Percentiles rank a stretch among this genome's conserved stretches.
phyloP scores from a whole-genome alignment of 2,888 invertebrate genomes.

The Trachelus troglodyta region DNA sequence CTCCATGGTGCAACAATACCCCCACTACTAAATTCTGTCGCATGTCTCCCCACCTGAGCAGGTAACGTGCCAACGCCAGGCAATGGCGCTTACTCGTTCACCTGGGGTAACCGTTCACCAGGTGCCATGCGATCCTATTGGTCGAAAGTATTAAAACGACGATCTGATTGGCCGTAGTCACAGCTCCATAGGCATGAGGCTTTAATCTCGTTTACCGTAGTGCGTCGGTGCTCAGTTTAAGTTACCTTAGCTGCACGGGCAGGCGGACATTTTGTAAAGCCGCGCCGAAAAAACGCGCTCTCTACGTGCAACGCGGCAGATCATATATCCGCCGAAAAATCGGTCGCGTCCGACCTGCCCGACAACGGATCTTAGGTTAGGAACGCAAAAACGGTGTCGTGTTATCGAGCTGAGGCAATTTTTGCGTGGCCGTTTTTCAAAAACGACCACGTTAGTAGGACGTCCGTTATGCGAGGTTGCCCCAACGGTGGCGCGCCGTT shows the following conservation, averaged over 20 bases:
- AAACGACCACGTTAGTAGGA: neutral
- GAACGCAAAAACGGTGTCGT: neutral
- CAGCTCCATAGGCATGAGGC: constrained; percentile 33
- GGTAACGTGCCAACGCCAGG: constrained; percentile 46
- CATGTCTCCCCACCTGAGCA: constrained; percentile 23
- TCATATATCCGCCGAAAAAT: neutral
- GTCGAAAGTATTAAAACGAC: constrained; percentile 11
- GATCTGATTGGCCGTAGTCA: constrained; percentile 34
- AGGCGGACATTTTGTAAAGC: constrained; percentile 46
- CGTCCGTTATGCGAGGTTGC: constrained; percentile 6
- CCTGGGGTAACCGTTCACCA: constrained; percentile 52
- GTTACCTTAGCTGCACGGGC: constrained; percentile 59
- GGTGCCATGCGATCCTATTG: constrained; percentile 35
- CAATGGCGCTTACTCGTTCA: constrained; percentile 56
- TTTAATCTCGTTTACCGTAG: constrained; percentile 63
- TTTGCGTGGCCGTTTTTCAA: constrained; percentile 1
- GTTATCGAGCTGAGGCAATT: neutral
- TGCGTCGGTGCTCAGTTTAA: constrained; percentile 58
- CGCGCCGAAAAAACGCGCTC: constrained; percentile 4
- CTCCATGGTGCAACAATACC: neutral
- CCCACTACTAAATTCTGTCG: constrained; percentile 2
- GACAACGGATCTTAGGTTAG: neutral
- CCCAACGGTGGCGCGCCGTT: neutral
- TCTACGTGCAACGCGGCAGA: neutral
- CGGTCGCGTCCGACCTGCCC: neutral